Percentiles rank a stretch among this genome's conserved stretches.
phyloP scores from a whole-genome alignment of 1,140 invertebrate genomes.

The Caenorhabditis brenneri region DNA sequence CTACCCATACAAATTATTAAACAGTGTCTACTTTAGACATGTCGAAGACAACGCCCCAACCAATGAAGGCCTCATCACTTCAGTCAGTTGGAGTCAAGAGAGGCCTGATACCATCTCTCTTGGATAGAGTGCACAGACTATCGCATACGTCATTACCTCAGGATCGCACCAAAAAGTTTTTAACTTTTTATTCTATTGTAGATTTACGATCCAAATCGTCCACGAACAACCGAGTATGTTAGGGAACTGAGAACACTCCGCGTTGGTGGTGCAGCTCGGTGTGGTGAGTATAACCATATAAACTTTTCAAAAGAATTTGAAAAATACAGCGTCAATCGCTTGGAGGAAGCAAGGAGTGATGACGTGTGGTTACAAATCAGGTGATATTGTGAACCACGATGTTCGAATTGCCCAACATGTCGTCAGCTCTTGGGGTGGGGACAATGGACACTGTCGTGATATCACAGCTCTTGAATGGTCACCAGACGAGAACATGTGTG shows the following conservation, averaged over 20 bases:
- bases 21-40: background rate
- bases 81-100: slow-evolving; percentile 49
- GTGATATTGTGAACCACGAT: slow-evolving; percentile 50
- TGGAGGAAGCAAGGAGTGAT: slow-evolving; percentile 37
- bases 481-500: slow-evolving; percentile 12
- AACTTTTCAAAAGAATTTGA: background rate
- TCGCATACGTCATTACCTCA: no score
- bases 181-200: background rate
- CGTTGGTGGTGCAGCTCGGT: background rate
- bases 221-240: background rate
- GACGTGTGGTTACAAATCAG: slow-evolving; percentile 41
- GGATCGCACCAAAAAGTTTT: no score
- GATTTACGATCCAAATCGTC: slow-evolving; percentile 44
- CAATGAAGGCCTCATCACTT: slow-evolving; percentile 34
- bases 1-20: no score
- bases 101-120: slow-evolving; percentile 35
- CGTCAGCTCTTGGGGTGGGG: slow-evolving; percentile 45
- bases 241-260: slow-evolving; percentile 44
- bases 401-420: slow-evolving; percentile 30
- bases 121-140: slow-evolving; percentile 8
- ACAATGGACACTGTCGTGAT: slow-evolving; percentile 46
- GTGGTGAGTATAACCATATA: background rate
- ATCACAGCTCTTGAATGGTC: slow-evolving; percentile 49
- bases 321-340: background rate
- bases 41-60: slow-evolving; percentile 29